phyloP scores from a whole-genome alignment of 2,113 vertebrate species.

The Clinocottus analis region DNA sequence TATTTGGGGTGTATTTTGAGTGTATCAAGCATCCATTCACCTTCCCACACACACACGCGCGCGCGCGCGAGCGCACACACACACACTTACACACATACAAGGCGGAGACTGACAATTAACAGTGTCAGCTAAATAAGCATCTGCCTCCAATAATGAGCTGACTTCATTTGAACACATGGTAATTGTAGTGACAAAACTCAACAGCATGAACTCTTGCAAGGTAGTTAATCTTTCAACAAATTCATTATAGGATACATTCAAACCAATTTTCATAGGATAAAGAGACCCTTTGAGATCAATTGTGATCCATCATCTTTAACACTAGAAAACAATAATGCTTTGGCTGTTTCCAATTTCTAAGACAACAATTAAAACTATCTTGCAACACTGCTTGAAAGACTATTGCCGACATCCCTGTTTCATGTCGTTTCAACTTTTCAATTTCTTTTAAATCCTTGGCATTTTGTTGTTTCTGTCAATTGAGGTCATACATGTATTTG shows the following conservation, averaged over 20 bases:
- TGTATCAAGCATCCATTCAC: conserved; percentile 6
- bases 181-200: conserved; percentile 54
- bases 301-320: conserved; percentile 49
- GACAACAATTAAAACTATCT: conserved; percentile 33
- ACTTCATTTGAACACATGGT: conserved; percentile 58
- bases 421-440: too few species aligned
- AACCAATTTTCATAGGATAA: conserved; percentile 37
- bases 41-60: background rate
- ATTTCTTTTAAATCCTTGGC: conserved; percentile 5
- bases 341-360: conserved; percentile 56
- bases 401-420: background rate
- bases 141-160: conserved; percentile 60
- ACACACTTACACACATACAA: conserved; percentile 4
- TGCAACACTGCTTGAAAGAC: conserved; percentile 26
- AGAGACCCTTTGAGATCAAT: conserved; percentile 40
- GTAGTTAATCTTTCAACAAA: conserved; percentile 64
- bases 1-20: conserved; percentile 48
- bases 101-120: conserved; percentile 56
- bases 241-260: conserved; percentile 50
- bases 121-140: conserved; percentile 66
- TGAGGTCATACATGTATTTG: background rate
- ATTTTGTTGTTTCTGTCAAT: conserved; percentile 1
- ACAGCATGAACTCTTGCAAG: conserved; percentile 53
- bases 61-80: conserved; percentile 1
- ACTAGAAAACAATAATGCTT: conserved; percentile 40